Base-by-base conservation (phyloP, 2,888 invertebrate species). In the Drosophila ezoana region DNA sequence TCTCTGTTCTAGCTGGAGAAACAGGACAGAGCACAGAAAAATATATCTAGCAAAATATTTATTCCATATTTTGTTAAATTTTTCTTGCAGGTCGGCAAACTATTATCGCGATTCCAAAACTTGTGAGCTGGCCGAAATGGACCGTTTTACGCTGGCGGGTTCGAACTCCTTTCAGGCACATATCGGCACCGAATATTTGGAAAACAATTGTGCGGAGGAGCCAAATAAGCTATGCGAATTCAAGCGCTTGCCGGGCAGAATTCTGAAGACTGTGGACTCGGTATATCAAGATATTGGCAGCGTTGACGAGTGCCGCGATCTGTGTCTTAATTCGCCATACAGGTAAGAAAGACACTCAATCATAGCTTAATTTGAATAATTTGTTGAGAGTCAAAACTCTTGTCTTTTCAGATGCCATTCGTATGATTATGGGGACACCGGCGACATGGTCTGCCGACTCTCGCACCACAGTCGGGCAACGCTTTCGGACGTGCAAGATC, bases 161-260 rank as follows among this genome's bases (percentile, higher is more conserved):
- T 96, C 96, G 72, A 96, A 94, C 89, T 94, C 95, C 84, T 96
- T 97, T 93, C 95, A 95, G 91, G 93, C 94, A 71, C 93, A 94
- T 76, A 94, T 94, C 92, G 94, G 94, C 93, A 93, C 87, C 90
- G 97, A 97, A 91, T 97, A 97, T 93, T 94, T 97, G 93, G 97
- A 98, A 92, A 97, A 97, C 93, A 97, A 97, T 93, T 98, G 97
- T 92, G 97, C 97, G 53, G 97, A 97, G 89, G 97, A 98, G 91
- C 97, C 97, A 38, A 96, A 97, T 54, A 97, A 97, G 92, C 93
- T 98, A 77, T 98, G 98, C 93, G 97, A 98, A 93, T 98, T 98
- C 93, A 97, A 97, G 92, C 96, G 97, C 91, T 94, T 97, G 92
- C 94, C 94, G 69, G 97, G 97, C 11, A 95, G 97, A 89, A 97